Evolutionary conservation across 2,113 vertebrate genomes (phyloP).

Genomic region (Anoura caudifer): DNA sequence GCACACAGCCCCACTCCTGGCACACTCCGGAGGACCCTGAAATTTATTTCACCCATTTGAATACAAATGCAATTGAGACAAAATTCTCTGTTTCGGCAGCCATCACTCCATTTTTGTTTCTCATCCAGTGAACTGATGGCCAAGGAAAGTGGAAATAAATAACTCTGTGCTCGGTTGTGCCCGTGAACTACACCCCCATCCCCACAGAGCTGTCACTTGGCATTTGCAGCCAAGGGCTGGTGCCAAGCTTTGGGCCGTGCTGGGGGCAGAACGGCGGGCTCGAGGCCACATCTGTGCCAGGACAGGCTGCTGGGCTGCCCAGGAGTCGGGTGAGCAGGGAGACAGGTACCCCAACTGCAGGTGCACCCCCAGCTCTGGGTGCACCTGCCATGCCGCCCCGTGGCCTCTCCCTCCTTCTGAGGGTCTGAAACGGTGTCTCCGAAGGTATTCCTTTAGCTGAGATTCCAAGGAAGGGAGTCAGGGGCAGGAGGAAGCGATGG

Average conservation of each 20-base stretch:
- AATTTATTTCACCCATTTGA: constrained; percentile 71
- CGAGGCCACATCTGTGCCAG: not conserved
- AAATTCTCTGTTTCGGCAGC: constrained; percentile 5
- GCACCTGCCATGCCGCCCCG: not conserved
- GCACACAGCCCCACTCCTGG: not conserved
- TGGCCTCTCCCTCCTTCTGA: not conserved
- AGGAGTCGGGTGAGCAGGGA: accelerated
- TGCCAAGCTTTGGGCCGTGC: not conserved
- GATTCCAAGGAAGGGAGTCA: not conserved
- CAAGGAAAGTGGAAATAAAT: constrained; percentile 15
- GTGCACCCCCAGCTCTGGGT: not conserved
- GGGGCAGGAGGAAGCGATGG: no score
- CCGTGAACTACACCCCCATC: accelerated
- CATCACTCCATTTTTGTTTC: constrained; percentile 40
- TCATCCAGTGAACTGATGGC: not conserved
- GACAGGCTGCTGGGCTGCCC: not conserved
- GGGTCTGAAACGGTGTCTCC: not conserved
- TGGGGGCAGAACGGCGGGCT: not conserved
- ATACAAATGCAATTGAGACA: constrained; percentile 71
- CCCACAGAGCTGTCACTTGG: accelerated
- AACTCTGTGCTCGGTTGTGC: not conserved
- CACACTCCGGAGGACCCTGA: not conserved
- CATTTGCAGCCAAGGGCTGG: not conserved
- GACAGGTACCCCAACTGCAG: not conserved
- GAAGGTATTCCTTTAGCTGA: not conserved